These are phyloP conservation scores for Dipodomys ordii DNA, from an alignment of 2,113 vertebrate species.

Conservation along the genomic window DNA sequence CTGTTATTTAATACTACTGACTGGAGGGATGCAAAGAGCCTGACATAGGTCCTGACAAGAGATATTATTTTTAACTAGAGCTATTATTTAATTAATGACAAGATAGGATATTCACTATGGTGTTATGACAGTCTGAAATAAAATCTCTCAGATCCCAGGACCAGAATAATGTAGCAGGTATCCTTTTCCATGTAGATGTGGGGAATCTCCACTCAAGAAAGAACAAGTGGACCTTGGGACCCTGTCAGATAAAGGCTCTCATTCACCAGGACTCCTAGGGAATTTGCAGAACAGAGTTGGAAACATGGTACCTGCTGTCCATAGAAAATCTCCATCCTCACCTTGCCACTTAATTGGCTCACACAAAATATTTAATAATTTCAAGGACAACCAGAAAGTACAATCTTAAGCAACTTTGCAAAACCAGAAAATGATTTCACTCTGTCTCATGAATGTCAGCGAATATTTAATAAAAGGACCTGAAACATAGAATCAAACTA, in stretches of 20 bases:
- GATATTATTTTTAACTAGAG: neutral
- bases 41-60: neutral
- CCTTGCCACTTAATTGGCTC: neutral
- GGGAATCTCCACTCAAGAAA: neutral
- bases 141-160: neutral
- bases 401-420: neutral
- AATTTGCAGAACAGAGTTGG: neutral
- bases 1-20: neutral
- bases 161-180: neutral
- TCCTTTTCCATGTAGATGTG: neutral
- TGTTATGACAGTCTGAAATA: neutral
- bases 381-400: neutral
- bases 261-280: neutral
- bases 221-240: rapidly evolving
- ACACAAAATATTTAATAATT: neutral
- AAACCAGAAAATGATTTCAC: neutral
- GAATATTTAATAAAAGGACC: neutral
- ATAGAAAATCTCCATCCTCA: neutral
- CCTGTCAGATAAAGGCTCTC: neutral
- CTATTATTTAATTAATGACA: neutral
- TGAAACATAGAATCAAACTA: neutral
- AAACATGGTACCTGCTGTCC: neutral
- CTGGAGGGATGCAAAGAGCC: neutral
- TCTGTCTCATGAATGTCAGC: neutral
- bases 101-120: neutral